Conservation (phyloP, 2,113 vertebrate genomes). For the Brachyhypopomus occidentalis region DNA sequence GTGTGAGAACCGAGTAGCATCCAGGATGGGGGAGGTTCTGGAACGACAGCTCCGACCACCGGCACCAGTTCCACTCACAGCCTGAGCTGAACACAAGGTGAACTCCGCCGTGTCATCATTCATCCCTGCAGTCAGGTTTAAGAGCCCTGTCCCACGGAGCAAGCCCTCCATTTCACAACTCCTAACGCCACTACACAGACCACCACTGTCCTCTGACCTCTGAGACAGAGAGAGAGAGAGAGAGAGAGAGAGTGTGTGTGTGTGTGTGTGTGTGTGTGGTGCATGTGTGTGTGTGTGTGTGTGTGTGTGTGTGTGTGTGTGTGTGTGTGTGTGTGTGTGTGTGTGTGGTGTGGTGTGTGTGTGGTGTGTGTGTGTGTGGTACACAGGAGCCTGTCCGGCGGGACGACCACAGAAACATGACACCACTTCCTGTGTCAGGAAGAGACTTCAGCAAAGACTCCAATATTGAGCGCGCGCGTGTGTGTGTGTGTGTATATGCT, state of each 20-base stretch:
- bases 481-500: background rate
- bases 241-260: slow-evolving; percentile 66
- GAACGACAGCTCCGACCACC: slow-evolving; percentile 1
- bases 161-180: slow-evolving; percentile 64
- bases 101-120: slow-evolving; percentile 38
- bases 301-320: no score
- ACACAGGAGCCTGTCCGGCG: slow-evolving; percentile 49
- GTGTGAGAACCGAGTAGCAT: background rate
- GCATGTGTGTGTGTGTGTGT: background rate
- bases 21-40: background rate
- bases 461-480: slow-evolving; percentile 24
- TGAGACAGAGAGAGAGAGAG: slow-evolving; percentile 60
- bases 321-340: background rate
- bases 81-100: slow-evolving; percentile 33
- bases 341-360: slow-evolving; percentile 22
- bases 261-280: slow-evolving; percentile 23
- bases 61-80: background rate
- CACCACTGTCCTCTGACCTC: slow-evolving; percentile 70
- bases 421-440: slow-evolving; percentile 58
- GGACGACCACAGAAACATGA: slow-evolving; percentile 48
- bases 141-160: slow-evolving; percentile 56
- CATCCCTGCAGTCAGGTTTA: slow-evolving; percentile 44
- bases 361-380: slow-evolving; percentile 33
- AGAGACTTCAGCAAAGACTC: slow-evolving; percentile 46
- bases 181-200: slow-evolving; percentile 57